Conservation (phyloP, 2,888 invertebrate species). For the Polydesmus complanatus region DNA sequence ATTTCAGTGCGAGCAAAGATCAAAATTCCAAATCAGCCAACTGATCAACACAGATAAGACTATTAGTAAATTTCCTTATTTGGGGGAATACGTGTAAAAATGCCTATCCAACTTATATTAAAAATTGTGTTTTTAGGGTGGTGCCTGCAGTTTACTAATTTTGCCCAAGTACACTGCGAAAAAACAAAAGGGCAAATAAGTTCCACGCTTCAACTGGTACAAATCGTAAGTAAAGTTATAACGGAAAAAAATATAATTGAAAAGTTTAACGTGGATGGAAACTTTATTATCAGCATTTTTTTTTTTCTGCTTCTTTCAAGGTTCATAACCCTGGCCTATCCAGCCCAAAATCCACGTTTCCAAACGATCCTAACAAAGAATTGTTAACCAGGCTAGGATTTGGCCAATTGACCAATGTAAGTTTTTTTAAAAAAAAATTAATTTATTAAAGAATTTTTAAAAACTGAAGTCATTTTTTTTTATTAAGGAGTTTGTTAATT, state of each 20-base stretch:
- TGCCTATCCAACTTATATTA: no score
- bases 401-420: not conserved
- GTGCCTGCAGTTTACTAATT: no score
- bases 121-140: no score
- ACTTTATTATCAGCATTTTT: not conserved
- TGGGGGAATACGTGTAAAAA: no score
- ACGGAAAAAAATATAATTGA: not conserved
- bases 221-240: not conserved
- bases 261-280: not conserved
- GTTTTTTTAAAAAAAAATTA: no score
- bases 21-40: no score
- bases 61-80: no score
- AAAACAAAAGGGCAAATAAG: not conserved
- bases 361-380: not conserved
- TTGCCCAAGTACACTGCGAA: not conserved
- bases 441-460: no score
- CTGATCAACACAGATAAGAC: no score
- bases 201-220: not conserved
- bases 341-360: not conserved
- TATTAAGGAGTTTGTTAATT: not conserved
- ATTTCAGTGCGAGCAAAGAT: no score
- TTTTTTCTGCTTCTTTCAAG: not conserved
- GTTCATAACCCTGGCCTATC: not conserved
- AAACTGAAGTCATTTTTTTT: not conserved
- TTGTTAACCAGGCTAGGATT: not conserved